Conservation (phyloP, 2,888 invertebrate genomes). For the Chrysomela aeneicollis region DNA sequence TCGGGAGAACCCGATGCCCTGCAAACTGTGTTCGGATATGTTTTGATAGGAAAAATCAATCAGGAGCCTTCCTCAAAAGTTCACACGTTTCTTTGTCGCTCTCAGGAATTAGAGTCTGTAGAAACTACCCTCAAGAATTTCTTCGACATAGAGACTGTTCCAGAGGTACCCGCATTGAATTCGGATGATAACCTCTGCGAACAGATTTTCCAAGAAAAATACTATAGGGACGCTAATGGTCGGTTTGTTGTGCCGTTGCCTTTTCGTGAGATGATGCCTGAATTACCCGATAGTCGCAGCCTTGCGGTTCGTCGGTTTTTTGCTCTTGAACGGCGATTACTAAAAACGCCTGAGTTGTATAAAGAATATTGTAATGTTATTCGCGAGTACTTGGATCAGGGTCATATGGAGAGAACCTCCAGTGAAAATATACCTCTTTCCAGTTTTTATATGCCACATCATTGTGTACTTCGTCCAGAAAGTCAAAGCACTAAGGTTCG, state of each 20-base stretch:
- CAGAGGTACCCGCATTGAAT: not conserved
- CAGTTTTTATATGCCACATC: not conserved
- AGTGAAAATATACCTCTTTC: not conserved
- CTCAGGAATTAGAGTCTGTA: not conserved
- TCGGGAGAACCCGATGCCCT: not conserved
- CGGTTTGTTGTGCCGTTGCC: not conserved
- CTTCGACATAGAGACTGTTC: not conserved
- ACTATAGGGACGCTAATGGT: too few relatives aligned
- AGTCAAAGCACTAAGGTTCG: not conserved
- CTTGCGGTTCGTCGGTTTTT: not conserved
- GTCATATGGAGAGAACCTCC: not conserved
- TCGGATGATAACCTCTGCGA: not conserved
- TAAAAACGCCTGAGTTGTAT: not conserved
- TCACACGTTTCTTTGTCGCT: not conserved
- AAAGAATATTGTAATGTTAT: not conserved
- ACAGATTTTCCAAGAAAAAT: not conserved
- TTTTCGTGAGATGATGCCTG: not conserved
- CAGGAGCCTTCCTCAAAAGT: not conserved
- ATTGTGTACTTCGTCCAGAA: not conserved
- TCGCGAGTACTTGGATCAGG: not conserved
- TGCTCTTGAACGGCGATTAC: not conserved
- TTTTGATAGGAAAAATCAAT: not conserved
- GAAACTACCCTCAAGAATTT: not conserved
- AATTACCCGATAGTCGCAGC: not conserved
- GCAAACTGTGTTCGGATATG: constrained; percentile 2